Base-by-base conservation (phyloP, 2,888 invertebrate genomes). In the Erebia aethiops region DNA sequence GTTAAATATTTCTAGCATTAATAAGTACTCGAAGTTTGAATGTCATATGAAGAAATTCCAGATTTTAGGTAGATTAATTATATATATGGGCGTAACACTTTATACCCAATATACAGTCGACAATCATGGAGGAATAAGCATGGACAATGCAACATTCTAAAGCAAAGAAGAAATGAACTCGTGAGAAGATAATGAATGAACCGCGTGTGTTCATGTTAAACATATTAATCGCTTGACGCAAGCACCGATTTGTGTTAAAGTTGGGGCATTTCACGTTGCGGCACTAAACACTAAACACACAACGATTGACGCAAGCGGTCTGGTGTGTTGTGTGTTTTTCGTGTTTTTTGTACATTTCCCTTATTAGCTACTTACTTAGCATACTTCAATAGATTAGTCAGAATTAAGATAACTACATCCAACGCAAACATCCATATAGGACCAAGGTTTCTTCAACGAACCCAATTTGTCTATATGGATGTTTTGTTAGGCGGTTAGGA, bases 221-320 rank as follows among this genome's bases (percentile, higher is more conserved):
- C 77, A 74, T 82, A 84, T 82, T 85, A 82, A 82, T 81, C 79
- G 76, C 76, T 80, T 86, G 86, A 87, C 87, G 87, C 83, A 88
- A 82, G 71, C 77, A 76, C 71, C 75, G 77, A 79, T 81, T 82
- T 77, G 77, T 75, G 74, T 77, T 78, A 78, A 83, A 82, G 80
- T 85, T 83, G 82, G 81, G 80, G 76, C 78, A 80, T 82, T 90
- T 91, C 81, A 80, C 90, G 80, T 74, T 71, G 70, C 75, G 58
- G 74, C 78, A 88, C 88, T 92, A 92, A 92, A 81, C 76, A 76
- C n/a, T 57, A 14, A 49, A 35, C 52, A 64, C 14, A 52, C 64
- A 69, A 21, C 13, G 43, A 56, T 69, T 56, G 52, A 60, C 58
- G 51, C 58, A 60, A n/a, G 56, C 66, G 62, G 14, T 8, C 14